phyloP scores from a whole-genome alignment of 2,888 invertebrate genomes.

The Thecophora atra region DNA sequence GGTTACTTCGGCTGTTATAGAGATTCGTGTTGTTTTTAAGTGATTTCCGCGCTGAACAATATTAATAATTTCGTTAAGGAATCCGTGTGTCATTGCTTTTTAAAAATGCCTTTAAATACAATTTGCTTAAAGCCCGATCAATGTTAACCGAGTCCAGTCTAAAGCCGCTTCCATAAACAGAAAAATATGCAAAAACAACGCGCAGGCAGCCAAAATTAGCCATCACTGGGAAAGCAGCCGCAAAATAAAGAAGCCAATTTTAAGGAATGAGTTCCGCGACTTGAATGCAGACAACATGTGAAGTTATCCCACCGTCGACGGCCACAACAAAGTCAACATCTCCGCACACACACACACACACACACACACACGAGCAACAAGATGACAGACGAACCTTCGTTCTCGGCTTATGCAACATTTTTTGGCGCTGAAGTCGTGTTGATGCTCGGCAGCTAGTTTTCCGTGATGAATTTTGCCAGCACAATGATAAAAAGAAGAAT shows the following conservation, averaged over 20 bases:
- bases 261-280: neutral
- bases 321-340: slow-evolving; percentile 31
- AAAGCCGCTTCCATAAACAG: neutral
- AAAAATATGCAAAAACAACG: slow-evolving; percentile 43
- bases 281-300: slow-evolving; percentile 30
- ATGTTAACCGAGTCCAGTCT: too few relatives aligned
- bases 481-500: neutral
- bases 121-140: too few relatives aligned
- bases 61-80: too few relatives aligned
- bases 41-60: too few relatives aligned
- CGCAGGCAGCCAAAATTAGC: slow-evolving; percentile 50
- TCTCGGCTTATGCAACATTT: slow-evolving; percentile 22
- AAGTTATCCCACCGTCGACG: neutral
- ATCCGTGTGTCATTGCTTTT: too few relatives aligned
- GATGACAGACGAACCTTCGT: neutral
- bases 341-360: slow-evolving; percentile 28
- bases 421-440: neutral
- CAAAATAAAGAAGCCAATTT: slow-evolving; percentile 6
- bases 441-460: slow-evolving; percentile 19
- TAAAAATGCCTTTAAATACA: too few relatives aligned
- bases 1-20: too few relatives aligned
- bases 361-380: neutral
- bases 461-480: slow-evolving; percentile 28
- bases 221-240: slow-evolving; percentile 47
- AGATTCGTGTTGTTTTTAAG: too few relatives aligned